Percentiles rank a stretch among this genome's conserved stretches.
Conservation (phyloP, 2,888 invertebrate species). For the Parnassius glacialis region DNA sequence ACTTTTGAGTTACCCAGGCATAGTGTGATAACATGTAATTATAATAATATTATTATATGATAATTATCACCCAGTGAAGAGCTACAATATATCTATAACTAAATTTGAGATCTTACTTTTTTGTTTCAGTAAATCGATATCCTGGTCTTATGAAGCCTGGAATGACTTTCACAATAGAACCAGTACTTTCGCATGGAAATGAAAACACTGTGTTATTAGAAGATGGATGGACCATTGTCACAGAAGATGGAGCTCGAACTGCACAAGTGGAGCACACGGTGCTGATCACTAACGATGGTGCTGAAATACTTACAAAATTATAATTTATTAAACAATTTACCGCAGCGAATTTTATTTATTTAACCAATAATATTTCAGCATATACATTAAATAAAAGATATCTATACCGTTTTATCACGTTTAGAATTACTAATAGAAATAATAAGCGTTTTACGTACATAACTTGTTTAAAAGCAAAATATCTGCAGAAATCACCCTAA, state of each 20-base stretch:
- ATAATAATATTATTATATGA: too few species aligned
- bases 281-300: slow-evolving; percentile 88
- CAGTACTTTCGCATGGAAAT: slow-evolving; percentile 89
- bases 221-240: slow-evolving; percentile 96
- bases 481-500: too few species aligned
- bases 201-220: slow-evolving; percentile 85
- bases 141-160: slow-evolving; percentile 89
- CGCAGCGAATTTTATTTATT: not conserved
- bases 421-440: too few species aligned
- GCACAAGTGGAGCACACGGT: slow-evolving; percentile 97
- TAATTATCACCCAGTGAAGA: too few species aligned
- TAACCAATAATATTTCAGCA: too few species aligned
- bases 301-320: slow-evolving; percentile 86
- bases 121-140: slow-evolving; percentile 81
- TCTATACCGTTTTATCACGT: too few species aligned
- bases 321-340: not conserved
- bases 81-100: too few species aligned
- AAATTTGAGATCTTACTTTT: not conserved
- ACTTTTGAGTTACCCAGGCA: too few species aligned
- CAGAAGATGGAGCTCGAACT: slow-evolving; percentile 88
- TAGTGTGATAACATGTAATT: too few species aligned
- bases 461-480: too few species aligned
- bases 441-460: too few species aligned
- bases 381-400: too few species aligned
- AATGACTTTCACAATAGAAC: slow-evolving; percentile 98